These are phyloP conservation scores for Poeciliopsis occidentalis DNA, from an alignment of 2,113 vertebrate species.

Conservation along the genomic window DNA sequence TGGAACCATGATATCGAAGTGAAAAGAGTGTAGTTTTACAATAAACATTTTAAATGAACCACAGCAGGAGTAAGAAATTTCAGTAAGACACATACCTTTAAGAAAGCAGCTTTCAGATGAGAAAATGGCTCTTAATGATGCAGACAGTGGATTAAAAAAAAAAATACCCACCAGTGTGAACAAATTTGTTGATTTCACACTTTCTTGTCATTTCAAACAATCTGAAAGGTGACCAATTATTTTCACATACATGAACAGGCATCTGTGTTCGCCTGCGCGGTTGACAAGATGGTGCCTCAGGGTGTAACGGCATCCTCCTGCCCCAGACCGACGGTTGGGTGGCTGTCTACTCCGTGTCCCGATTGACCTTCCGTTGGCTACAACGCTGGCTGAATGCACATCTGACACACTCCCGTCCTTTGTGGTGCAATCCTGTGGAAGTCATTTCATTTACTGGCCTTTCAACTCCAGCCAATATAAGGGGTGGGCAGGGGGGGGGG, in stretches of 20 bases:
- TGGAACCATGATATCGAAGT: background rate
- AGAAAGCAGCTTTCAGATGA: background rate
- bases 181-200: background rate
- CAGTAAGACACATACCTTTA: too few species aligned
- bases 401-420: constrained; percentile 75
- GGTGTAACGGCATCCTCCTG: constrained; percentile 69
- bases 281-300: constrained; percentile 56
- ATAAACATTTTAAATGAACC: background rate
- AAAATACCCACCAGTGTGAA: background rate
- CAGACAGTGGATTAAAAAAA: background rate
- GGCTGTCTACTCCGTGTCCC: constrained; percentile 70
- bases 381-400: constrained; percentile 75
- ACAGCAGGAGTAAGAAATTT: background rate
- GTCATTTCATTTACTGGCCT: constrained; percentile 79
- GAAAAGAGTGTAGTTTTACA: too few species aligned
- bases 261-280: constrained; percentile 14
- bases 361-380: constrained; percentile 72
- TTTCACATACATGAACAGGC: background rate
- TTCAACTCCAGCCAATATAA: constrained; percentile 70
- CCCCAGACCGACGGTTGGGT: constrained; percentile 64
- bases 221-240: constrained; percentile 24
- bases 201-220: background rate
- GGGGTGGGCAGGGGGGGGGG: background rate
- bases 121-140: background rate
- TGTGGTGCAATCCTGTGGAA: constrained; percentile 80